Conservation (phyloP, 2,113 vertebrate species). For the Paralichthys olivaceus region DNA sequence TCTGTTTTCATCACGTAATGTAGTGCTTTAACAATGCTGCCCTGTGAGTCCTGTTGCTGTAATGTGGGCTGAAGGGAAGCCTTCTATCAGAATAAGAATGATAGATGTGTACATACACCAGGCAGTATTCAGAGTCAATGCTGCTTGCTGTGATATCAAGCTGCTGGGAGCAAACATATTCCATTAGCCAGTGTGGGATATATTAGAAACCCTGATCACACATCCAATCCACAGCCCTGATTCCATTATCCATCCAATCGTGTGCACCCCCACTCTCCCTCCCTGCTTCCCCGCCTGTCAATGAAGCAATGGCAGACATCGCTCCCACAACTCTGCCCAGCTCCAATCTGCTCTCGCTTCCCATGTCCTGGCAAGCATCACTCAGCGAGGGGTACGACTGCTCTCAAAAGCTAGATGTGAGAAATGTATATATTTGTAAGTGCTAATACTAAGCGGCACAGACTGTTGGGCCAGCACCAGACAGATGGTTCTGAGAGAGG, state of each 20-base stretch:
- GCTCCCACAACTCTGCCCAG: constrained; percentile 40
- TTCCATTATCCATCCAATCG: constrained; percentile 57
- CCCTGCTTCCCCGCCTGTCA: constrained; percentile 13
- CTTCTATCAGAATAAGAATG: constrained; percentile 12
- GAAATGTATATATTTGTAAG: constrained; percentile 81
- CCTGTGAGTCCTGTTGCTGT: constrained; percentile 46
- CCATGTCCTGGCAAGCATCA: constrained; percentile 58
- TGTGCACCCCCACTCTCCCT: background rate
- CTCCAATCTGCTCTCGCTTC: constrained; percentile 72
- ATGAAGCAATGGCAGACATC: constrained; percentile 51
- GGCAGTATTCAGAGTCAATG: constrained; percentile 51
- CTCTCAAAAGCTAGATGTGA: constrained; percentile 65
- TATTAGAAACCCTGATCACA: constrained; percentile 45
- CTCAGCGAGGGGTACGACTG: constrained; percentile 58
- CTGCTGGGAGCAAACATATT: constrained; percentile 63
- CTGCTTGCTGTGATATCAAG: constrained; percentile 56
- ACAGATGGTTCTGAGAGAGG: constrained; percentile 81
- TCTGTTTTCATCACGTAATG: constrained; percentile 3
- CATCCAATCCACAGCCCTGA: constrained; percentile 49
- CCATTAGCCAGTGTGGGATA: constrained; percentile 53
- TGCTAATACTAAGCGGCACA: constrained; percentile 70
- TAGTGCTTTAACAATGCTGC: background rate
- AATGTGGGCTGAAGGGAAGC: constrained; percentile 7
- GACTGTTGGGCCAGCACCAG: constrained; percentile 70
- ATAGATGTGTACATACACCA: constrained; percentile 29